Base-by-base conservation (phyloP, 2,113 vertebrate genomes). In the Burhinus oedicnemus region DNA sequence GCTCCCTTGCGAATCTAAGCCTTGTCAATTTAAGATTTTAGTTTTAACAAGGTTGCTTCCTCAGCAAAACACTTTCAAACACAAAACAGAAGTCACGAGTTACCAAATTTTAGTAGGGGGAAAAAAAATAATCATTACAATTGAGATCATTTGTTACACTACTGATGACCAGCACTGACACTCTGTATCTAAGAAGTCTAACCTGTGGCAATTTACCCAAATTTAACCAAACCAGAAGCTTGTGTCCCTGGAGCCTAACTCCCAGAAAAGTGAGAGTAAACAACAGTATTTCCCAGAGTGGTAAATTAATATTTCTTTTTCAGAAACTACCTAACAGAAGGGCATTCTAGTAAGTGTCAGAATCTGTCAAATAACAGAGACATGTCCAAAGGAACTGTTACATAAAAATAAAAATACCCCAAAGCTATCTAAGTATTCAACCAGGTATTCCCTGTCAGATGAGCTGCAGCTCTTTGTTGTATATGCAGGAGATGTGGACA, bases 71-170 rank as follows among this genome's bases (percentile, higher is more conserved):
- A 36, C 38, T 83, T 86, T 51, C 57, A 55, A 76, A 83, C 14
- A 71, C 11, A 77, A 47, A 90, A 22, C 0, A 71, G 36, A 87
- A 64, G 14, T n/a, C 42, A 34, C 2, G 61, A 83, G 14, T 61
- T 58, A 79, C 8, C 17, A 84, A 14, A 40, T 60, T 60, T 70
- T 23, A 30, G 7, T 9, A 30, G 16, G 2, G 4, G 12, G 8
- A 8, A 8, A 19, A 32, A 36, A 19, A n/a, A 47, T 32, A n/a
- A 42, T 2, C 12, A 20, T 65, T 40, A 55, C 29, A 91, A 9
- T 1, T 83, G 26, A 76, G 17, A 52, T 13, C 0, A 0, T 11
- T 66, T 66, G 5, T 32, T 55, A 69, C 2, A 14, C 36, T 58
- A 57, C 26, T 57, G 23, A 62, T 62, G n/a, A 74, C 25, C 36